These are phyloP conservation scores for Drosophila differens DNA, from an alignment of 2,888 invertebrate species.

Conservation along the genomic window DNA sequence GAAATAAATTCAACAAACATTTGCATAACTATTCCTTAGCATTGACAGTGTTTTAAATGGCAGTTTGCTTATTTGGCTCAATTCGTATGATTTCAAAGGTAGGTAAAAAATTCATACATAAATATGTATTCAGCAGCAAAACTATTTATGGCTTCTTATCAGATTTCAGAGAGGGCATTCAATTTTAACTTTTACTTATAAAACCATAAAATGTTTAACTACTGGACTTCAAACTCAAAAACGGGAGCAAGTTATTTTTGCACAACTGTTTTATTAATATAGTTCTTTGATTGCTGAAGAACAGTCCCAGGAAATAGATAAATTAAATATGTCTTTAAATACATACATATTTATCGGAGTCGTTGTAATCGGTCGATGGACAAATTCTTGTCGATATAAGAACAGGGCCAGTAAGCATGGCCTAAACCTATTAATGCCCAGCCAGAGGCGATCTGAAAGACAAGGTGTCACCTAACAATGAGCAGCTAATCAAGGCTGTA, in stretches of 20 bases:
- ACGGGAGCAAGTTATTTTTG: neutral
- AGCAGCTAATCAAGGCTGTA: neutral
- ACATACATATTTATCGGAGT: too few species aligned
- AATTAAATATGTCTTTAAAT: neutral
- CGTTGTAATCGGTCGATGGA: neutral
- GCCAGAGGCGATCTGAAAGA: too few species aligned
- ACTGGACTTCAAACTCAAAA: neutral
- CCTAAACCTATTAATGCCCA: neutral
- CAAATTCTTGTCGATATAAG: too few species aligned
- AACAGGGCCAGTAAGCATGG: neutral
- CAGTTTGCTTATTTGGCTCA: neutral
- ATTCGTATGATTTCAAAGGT: neutral
- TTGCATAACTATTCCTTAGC: neutral
- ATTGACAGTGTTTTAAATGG: neutral
- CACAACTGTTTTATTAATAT: neutral
- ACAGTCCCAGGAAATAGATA: neutral
- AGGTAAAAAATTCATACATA: neutral
- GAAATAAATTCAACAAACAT: neutral
- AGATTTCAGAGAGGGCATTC: neutral
- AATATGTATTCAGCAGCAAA: neutral
- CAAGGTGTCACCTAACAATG: neutral
- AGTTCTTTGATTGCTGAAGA: neutral
- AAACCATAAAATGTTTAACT: neutral
- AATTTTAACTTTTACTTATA: neutral
- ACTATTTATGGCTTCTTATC: neutral